A percentile compares a stretch with the other conserved stretches of the same genome.
Evolutionary conservation across 2,113 vertebrate species (phyloP).

Genomic region (Microcebus murinus): DNA sequence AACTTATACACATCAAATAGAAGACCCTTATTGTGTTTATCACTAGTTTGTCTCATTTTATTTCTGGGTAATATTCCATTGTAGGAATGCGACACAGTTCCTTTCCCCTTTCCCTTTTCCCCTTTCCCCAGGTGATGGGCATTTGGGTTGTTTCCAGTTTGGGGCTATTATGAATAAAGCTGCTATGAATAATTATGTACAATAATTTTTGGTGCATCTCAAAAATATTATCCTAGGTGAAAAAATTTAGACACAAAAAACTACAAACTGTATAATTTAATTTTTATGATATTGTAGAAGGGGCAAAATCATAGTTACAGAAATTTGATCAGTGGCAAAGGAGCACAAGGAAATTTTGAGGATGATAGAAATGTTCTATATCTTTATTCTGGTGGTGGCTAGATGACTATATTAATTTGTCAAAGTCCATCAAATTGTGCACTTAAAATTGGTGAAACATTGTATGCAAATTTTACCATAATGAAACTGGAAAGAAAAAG

Average conservation of each 20-base stretch:
- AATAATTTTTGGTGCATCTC: not conserved
- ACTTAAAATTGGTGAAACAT: not conserved
- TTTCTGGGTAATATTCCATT: not conserved
- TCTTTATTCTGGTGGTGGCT: not conserved
- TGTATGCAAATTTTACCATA: not conserved
- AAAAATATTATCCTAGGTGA: not conserved
- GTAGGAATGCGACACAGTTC: not conserved
- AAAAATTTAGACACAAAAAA: not conserved
- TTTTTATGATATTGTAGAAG: not conserved
- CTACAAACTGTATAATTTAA: not conserved
- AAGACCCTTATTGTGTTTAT: not conserved
- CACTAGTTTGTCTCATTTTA: not conserved
- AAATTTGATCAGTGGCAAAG: not conserved
- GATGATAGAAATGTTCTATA: not conserved
- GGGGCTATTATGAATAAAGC: not conserved
- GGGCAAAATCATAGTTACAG: not conserved
- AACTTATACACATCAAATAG: not conserved
- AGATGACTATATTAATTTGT: not conserved
- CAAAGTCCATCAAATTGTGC: not conserved
- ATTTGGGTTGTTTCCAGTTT: not conserved
- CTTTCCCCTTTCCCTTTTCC: not conserved
- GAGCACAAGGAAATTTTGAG: not conserved
- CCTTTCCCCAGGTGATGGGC: not conserved
- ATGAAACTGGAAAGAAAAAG: not conserved
- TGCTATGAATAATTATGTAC: not conserved